Evolutionary conservation across 2,888 invertebrate genomes (phyloP), one percentile per base, ranked within the genome.

Genomic region (Silvanus unidentatus): DNA sequence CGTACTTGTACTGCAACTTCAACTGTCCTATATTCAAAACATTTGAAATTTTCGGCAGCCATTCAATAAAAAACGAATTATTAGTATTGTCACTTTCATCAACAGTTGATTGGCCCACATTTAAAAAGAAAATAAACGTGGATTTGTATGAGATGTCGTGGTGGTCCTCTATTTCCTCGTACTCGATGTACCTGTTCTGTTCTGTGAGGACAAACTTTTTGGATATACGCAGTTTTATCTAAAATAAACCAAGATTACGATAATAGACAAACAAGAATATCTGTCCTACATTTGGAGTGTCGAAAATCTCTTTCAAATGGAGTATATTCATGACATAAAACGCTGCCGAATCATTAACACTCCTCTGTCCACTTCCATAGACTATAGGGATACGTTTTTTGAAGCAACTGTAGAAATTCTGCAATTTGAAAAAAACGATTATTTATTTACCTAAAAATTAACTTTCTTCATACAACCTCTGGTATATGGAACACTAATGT

Each of bases 251-350:
- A 39, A 6, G n/a, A n/a, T 32, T 3, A 12, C 3, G 11, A 16
- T 28, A 35, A 38, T 16, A n/a, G n/a, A n/a, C 30, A 27, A 8
- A 13, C 9, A 28, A n/a, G 15, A 22, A 36, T n/a, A n/a, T n/a
- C n/a, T n/a, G n/a, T n/a, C n/a, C 63, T 65, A 81, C 81, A 60
- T 79, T 69, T 1, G 78, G 71, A 1, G 81, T 86, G 55, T 81
- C 81, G 62, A 89, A 88, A 56, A 88, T 86, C 59, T 81, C 79
- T 61, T 84, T 82, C 0, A 88, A 79, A 39, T 84, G 84, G 14
- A 82, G 64, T 14, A 84, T 77, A 61, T 82, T 84, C 14, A 80
- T 82, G 40, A 88, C 82, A 54, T 82, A 79, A 83, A 86, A 87
- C 22, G 40, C 82, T 64, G 12, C 82, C 82, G 14, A 82, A 75